phyloP scores from a whole-genome alignment of 1,140 invertebrate genomes.

The Hetaerina americana region DNA sequence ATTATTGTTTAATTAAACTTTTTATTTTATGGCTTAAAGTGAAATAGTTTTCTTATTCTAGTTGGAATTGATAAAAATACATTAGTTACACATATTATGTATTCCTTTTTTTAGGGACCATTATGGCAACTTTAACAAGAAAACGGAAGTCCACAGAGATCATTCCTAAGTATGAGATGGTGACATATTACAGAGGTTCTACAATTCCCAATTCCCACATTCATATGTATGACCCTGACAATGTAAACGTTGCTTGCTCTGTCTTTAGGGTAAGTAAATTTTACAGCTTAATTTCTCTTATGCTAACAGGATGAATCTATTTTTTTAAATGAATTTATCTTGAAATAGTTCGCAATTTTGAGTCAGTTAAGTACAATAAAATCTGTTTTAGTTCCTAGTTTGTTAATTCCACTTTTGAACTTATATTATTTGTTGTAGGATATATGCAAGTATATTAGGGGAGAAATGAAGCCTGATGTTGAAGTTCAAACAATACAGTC shows the following conservation, averaged over 20 bases:
- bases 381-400: too few species aligned
- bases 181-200: slow-evolving; percentile 73
- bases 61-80: too few species aligned
- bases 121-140: slow-evolving; percentile 78
- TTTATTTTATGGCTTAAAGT: not conserved
- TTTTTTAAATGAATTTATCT: not conserved
- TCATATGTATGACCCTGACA: slow-evolving; percentile 90
- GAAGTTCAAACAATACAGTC: slow-evolving; percentile 71
- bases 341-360: too few species aligned
- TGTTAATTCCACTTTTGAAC: too few species aligned
- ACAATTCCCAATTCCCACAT: slow-evolving; percentile 88
- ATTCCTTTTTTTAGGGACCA: slow-evolving; percentile 42
- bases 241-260: slow-evolving; percentile 75
- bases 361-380: too few species aligned
- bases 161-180: slow-evolving; percentile 84
- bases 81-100: too few species aligned
- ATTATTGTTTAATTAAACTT: not conserved
- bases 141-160: slow-evolving; percentile 64
- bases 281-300: slow-evolving; percentile 2
- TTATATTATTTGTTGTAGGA: slow-evolving; percentile 39
- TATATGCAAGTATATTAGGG: slow-evolving; percentile 71
- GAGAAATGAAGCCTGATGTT: slow-evolving; percentile 68
- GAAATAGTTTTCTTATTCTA: not conserved
- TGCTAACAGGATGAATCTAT: slow-evolving; percentile 3
- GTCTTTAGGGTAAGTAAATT: slow-evolving; percentile 66